Base-by-base conservation (phyloP, 2,797 vertebrate species). In the Neosilurus hyrtlii region DNA sequence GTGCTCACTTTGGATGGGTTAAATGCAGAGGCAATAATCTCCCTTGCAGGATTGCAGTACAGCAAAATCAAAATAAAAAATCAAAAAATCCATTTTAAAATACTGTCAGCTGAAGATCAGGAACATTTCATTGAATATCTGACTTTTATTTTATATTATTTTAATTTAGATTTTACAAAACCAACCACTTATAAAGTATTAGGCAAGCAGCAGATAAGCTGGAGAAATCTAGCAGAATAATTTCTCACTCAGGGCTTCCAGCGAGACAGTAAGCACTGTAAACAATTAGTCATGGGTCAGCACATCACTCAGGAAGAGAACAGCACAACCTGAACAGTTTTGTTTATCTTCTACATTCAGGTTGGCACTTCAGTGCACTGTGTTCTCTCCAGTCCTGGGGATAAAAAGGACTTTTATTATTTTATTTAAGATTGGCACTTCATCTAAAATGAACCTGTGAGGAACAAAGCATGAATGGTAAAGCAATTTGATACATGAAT, bases 281-380 rank as follows among this genome's bases (percentile, higher is more conserved):
- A 85, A 79, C 59, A 35, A 59, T 83, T 83, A 26, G 49, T 85
- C 56, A 57, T 81, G 54, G 61, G 66, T 86, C 72, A 37, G 26
- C 43, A 37, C 52, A 73, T 83, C 76, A 81, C 59, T 79, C 82
- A 79, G 79, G n/a, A 26, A 7, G 4, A 83, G 11, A 71, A 52
- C 20, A 65, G 12, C 24, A 71, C 54, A 68, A 57, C 82, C 56
- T 61, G 12, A 63, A 15, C 35, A n/a, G 35, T 43, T 76, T 43
- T 76, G 22, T 75, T 59, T 37, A 54, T 61, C 30, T 76, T 11
- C 56, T 37, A 59, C 37, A 61, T 61, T 35, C 72, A 59, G 26
- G 3, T 57, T 37, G 54, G 11, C 72, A 57, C 26, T 12, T 59
- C 30, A 61, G 73, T 37, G 30, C 73, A n/a, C 5, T 0, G 30